A percentile compares a stretch with the other conserved stretches of the same genome.
phyloP scores from a whole-genome alignment of 2,797 vertebrate genomes.

The Brachymystax lenok region DNA sequence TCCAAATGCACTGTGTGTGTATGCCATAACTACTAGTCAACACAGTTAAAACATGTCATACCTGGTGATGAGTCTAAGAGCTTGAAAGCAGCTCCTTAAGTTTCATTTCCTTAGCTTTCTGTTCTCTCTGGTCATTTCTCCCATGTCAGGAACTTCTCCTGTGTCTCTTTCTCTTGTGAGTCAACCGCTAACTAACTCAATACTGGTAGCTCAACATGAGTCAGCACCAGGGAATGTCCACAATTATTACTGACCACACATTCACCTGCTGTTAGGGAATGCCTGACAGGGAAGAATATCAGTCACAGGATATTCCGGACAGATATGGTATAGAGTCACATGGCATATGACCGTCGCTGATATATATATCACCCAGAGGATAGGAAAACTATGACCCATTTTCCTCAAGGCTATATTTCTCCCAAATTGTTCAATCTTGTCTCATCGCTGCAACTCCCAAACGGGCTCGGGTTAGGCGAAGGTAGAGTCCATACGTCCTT shows the following conservation, averaged over 20 bases:
- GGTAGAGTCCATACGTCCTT: too few species aligned
- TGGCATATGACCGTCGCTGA: too few species aligned
- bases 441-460: too few species aligned
- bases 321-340: too few species aligned
- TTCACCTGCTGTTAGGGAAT: constrained; percentile 36
- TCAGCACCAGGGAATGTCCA: constrained; percentile 77
- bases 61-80: background rate
- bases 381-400: background rate
- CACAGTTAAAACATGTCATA: background rate
- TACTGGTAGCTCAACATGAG: constrained; percentile 67
- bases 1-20: too few species aligned
- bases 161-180: constrained; percentile 45
- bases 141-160: constrained; percentile 46
- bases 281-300: too few species aligned
- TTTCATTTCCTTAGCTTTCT: constrained; percentile 24
- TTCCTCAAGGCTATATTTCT: background rate
- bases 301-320: too few species aligned
- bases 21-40: too few species aligned
- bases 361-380: background rate
- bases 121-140: constrained; percentile 44
- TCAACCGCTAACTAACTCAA: constrained; percentile 57
- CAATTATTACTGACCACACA: constrained; percentile 61
- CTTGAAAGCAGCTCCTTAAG: background rate
- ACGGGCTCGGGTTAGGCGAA: too few species aligned
- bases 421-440: too few species aligned